These are phyloP conservation scores for Ganaspis sp. DNA, from an alignment of 1,140 invertebrate genomes.

Conservation along the genomic window DNA sequence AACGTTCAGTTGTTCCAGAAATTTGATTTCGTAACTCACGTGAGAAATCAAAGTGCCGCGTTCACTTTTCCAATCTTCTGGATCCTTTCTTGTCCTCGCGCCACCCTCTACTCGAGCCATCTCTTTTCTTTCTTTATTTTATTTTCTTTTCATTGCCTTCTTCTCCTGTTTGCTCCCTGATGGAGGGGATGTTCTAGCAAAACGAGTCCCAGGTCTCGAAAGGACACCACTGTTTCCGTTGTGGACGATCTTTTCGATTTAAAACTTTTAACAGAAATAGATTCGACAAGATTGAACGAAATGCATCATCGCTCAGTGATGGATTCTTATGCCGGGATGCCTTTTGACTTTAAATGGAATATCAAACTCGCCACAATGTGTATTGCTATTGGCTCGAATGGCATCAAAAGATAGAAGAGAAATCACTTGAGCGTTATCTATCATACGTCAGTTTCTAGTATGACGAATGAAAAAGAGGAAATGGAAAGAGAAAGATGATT, in stretches of 20 bases:
- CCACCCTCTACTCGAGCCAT: not conserved
- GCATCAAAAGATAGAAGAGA: not conserved
- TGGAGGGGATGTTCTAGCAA: not conserved
- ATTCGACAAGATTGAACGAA: constrained; percentile 1
- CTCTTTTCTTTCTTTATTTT: not conserved
- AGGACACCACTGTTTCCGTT: constrained; percentile 35
- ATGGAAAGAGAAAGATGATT: not conserved
- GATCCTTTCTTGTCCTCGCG: not conserved
- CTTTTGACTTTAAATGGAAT: constrained; percentile 29
- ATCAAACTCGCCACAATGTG: constrained; percentile 9
- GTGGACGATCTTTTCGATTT: constrained; percentile 55
- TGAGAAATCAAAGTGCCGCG: constrained; percentile 53
- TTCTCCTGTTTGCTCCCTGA: not conserved
- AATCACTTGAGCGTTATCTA: constrained; percentile 20
- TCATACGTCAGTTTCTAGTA: constrained; percentile 14
- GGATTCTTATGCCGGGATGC: not conserved
- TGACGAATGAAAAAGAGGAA: constrained; percentile 14
- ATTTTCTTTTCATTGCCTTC: not conserved
- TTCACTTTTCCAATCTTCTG: constrained; percentile 45
- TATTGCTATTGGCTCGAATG: not conserved
- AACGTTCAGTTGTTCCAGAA: constrained; percentile 52
- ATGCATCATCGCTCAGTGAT: constrained; percentile 6
- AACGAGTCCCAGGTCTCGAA: not conserved
- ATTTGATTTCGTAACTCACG: constrained; percentile 56
- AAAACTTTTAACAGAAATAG: constrained; percentile 42